phyloP scores from a whole-genome alignment of 2,888 invertebrate species.

The Metacarcinus magister region DNA sequence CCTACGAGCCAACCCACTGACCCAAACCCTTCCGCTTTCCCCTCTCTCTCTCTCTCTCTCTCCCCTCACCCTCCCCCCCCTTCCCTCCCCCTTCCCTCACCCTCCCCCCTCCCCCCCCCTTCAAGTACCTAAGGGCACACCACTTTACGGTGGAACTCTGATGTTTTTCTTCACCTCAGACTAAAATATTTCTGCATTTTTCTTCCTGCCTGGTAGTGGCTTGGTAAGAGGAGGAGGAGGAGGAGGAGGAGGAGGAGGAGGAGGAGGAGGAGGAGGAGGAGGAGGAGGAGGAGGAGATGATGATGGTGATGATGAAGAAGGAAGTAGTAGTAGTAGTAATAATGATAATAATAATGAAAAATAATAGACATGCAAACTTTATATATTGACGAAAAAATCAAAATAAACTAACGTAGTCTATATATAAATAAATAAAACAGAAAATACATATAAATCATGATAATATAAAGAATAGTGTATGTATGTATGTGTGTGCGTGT shows the following conservation, averaged over 20 bases:
- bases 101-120: background rate
- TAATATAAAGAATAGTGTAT: background rate
- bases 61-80: background rate
- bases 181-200: slow-evolving; percentile 26
- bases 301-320: too few species aligned
- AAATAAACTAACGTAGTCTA: too few species aligned
- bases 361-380: too few species aligned
- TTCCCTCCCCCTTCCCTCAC: background rate
- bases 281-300: too few species aligned
- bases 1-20: background rate
- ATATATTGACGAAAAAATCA: too few species aligned
- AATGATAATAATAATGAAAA: too few species aligned
- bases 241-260: slow-evolving; percentile 18
- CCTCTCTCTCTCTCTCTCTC: background rate
- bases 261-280: too few species aligned
- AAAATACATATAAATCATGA: background rate
- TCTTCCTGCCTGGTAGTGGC: background rate
- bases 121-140: background rate
- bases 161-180: background rate
- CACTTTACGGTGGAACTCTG: background rate
- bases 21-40: background rate
- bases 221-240: background rate
- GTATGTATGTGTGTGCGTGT: background rate
- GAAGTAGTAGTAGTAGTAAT: too few species aligned
- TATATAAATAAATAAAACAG: background rate